A percentile compares a stretch with the other conserved stretches of the same genome.
phyloP scores from a whole-genome alignment of 2,113 vertebrate genomes.

The Craseonycteris thonglongyai region DNA sequence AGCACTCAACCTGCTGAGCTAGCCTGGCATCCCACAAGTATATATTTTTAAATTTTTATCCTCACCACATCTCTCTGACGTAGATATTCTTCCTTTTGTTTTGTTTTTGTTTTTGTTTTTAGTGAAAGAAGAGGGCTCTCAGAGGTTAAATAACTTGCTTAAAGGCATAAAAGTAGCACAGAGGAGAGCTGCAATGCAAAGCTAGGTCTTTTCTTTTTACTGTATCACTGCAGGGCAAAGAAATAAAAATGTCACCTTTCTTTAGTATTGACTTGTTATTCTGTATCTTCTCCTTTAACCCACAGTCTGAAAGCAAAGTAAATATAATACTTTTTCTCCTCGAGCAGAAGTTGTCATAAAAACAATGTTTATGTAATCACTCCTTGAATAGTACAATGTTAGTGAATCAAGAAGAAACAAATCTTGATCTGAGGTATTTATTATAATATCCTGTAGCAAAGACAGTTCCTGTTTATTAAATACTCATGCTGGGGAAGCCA shows the following conservation, averaged over 20 bases:
- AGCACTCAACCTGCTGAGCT: no score
- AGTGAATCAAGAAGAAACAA: background rate
- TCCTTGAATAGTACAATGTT: background rate
- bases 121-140: background rate
- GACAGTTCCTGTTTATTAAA: background rate
- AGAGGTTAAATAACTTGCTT: background rate
- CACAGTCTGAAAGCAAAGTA: background rate
- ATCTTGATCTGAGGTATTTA: background rate
- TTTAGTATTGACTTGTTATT: slow-evolving; percentile 21
- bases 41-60: background rate
- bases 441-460: background rate
- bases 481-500: no score
- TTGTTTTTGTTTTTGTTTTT: no score
- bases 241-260: slow-evolving; percentile 57
- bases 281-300: background rate
- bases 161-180: background rate
- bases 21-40: no score
- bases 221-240: slow-evolving; percentile 29
- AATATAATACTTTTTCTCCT: slow-evolving; percentile 29
- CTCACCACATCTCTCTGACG: background rate
- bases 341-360: slow-evolving; percentile 23
- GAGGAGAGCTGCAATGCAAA: background rate
- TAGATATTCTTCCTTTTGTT: background rate
- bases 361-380: background rate
- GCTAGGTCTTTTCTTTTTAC: background rate